phyloP scores from a whole-genome alignment of 2,113 vertebrate species.

The Actinemys pallida region DNA sequence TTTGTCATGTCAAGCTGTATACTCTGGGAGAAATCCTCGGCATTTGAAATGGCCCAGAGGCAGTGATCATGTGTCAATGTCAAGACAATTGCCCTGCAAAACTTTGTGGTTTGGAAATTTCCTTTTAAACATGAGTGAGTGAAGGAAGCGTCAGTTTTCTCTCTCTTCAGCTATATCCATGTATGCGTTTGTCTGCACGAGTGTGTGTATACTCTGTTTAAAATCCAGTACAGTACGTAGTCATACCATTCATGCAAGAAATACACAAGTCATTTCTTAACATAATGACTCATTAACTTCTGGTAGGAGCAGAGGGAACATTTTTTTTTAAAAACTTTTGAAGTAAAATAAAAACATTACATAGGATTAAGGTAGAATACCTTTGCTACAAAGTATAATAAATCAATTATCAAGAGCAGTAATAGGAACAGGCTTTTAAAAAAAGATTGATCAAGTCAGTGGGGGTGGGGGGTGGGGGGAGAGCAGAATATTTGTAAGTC shows the following conservation, averaged over 20 bases:
- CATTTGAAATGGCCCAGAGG: slow-evolving; percentile 47
- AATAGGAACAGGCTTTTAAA: neutral
- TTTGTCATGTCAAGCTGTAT: slow-evolving; percentile 60
- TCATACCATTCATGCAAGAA: neutral
- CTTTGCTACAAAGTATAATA: neutral
- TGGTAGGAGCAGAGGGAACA: neutral
- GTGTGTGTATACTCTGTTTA: neutral
- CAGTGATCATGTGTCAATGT: slow-evolving; percentile 3
- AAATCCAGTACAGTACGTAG: neutral
- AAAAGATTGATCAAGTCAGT: neutral
- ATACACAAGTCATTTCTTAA: neutral
- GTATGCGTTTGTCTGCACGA: neutral
- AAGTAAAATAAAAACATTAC: neutral
- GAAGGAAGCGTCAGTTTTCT: slow-evolving; percentile 19
- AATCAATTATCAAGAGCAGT: neutral
- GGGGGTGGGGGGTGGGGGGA: too few species aligned
- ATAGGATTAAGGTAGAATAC: neutral
- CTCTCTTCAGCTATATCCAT: neutral
- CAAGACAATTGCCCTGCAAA: slow-evolving; percentile 45
- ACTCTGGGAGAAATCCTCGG: slow-evolving; percentile 33
- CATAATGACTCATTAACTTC: neutral
- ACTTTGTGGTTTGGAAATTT: neutral
- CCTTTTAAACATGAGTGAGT: neutral
- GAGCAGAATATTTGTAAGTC: neutral
- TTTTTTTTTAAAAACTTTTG: neutral